Evolutionary conservation across 2,797 vertebrate species (phyloP).

Genomic region (Petrocephalus schoutedeni): DNA sequence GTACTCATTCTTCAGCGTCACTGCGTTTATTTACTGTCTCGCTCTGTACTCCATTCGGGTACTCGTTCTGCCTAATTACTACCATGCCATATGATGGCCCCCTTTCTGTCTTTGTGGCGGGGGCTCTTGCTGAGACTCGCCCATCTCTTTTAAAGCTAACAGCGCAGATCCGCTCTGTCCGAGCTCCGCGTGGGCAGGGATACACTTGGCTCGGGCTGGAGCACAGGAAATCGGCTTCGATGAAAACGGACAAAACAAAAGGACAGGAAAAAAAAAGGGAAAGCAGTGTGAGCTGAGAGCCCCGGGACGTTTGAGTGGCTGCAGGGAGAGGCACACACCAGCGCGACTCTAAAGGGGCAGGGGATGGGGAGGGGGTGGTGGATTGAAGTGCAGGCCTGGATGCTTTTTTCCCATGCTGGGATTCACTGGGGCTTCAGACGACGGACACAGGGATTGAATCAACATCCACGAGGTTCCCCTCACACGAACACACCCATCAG

Average conservation of each 20-base stretch:
- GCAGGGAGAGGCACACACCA: constrained; percentile 36
- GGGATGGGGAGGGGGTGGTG: neutral
- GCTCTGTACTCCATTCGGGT: neutral
- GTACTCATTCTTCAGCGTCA: neutral
- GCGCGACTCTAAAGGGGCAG: neutral
- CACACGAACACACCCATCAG: neutral
- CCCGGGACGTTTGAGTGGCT: constrained; percentile 25
- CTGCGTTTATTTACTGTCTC: neutral
- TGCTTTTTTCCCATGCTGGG: neutral
- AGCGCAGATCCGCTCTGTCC: neutral
- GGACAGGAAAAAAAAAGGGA: neutral
- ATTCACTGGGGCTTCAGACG: neutral
- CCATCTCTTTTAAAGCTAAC: neutral
- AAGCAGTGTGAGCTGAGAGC: constrained; percentile 33
- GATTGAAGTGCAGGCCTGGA: neutral
- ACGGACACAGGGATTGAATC: neutral
- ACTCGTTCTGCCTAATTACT: neutral
- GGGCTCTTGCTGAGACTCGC: neutral
- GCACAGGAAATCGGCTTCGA: constrained; percentile 8
- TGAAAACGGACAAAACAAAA: constrained; percentile 6
- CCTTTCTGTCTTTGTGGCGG: neutral
- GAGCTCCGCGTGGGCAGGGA: neutral
- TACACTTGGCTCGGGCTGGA: neutral
- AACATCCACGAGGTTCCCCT: neutral
- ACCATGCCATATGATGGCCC: neutral